Evolutionary conservation across 2,888 invertebrate species (phyloP), one percentile per base, ranked within the genome.

Genomic region (Dusona sp.): DNA sequence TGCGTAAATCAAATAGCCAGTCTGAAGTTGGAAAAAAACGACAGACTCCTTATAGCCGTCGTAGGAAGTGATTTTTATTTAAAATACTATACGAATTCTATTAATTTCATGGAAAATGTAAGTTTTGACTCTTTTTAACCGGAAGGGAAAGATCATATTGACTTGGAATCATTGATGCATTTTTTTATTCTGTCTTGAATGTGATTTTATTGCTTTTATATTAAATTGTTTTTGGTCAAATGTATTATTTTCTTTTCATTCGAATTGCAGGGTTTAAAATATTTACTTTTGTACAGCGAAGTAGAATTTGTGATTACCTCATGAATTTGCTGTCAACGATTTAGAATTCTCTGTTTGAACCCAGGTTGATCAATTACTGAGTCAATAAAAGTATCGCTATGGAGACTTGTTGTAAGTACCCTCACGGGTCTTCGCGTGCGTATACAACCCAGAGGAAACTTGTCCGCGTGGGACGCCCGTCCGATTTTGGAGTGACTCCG

Each of bases 401-500:
- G 36, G 57, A 68, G 57, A 79, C 54, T 29, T 54, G 79, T 42
- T 38, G 79, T 68, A 68, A 79, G 54, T 79, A 77, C 77, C 33
- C 65, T 77, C 65, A 45, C 65, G 22, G 25, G 6, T 77, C 77
- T 65, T 77, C 33, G 64, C 68, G 38, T 16, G n/a, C n/a, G 64
- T 54, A 45, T 54, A 72, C 72, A 42, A 33, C 68, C 22, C 68
- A 75, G 70, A 82, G 80, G 75, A 84, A 88, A 89, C 87, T 87
- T 83, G 85, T 85, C 79, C 87, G 87, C 89, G 89, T 89, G 88
- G 89, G 89, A 84, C 83, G 88, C 64, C 79, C 82, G 70, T 83
- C 88, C 87, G 87, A 89, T 89, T 89, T 89, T 87, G 82, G 88
- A 86, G 81, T 86, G 83, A 85, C 82, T 83, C 82, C 78, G 68